Evolutionary conservation across 2,113 vertebrate genomes (phyloP), one percentile per base, ranked within the genome.

Genomic region (Dissostichus mawsoni): DNA sequence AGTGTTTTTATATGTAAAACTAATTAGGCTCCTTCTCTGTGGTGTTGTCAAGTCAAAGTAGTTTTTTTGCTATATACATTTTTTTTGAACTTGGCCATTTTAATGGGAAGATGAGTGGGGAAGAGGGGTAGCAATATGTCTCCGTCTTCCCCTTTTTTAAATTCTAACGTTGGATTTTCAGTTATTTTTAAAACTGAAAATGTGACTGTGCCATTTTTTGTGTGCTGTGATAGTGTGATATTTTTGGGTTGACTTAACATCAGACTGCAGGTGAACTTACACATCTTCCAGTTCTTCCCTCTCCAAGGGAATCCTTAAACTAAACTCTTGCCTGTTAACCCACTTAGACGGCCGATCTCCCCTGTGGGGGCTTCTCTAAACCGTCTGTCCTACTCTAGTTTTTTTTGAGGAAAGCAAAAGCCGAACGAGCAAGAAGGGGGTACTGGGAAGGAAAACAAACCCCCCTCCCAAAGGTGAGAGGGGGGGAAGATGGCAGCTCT

Each of bases 401-500:
- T 83, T 90, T 61, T 64, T 76, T 76, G 67, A 69, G 51, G 51
- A 47, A 75, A 69, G 74, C 69, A 87, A 86, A 83, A 80, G 61
- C 29, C 76, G 78, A 74, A 80, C 44, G 73, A 80, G 83, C 48
- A 85, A 83, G 8, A 77, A 78, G 82, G 85, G 89, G 86, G 66
- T 68, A 88, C 51, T 55, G 62, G 59, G 65, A 81, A 89, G 63
- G 55, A 90, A 87, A 78, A 84, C 51, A 90, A 41, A 90, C 92
- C 88, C 92, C 92, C 93, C 93, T 91, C 92, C 89, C 85, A 89
- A 89, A 88, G 87, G 81, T 92, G 93, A 93, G 88, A 94, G 94
- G 95, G 92, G 92, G 92, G 91, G 90, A 95, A 94, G 87, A 97
- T 97, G 96, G 96, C 96, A 92, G 96, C 96, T 68, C 93, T 97